Conservation (phyloP, 2,113 vertebrate genomes). For the Neotragus pygmaeus region DNA sequence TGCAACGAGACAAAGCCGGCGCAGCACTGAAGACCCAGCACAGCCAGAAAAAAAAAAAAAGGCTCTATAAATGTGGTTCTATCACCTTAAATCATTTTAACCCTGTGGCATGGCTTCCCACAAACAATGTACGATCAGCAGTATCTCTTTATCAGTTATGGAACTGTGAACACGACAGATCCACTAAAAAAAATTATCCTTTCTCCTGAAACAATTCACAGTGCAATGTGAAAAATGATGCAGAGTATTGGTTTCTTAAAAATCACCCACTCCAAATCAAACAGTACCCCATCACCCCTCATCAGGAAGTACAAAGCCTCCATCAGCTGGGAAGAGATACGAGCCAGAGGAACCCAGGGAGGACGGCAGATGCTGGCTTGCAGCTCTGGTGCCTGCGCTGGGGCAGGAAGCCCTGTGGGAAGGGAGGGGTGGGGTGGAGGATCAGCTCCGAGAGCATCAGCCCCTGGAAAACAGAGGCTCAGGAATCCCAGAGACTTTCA, state of each 20-base stretch:
- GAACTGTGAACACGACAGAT: neutral
- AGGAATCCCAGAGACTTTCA: neutral
- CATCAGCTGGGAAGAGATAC: accelerated
- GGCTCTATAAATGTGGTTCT: neutral
- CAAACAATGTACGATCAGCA: neutral
- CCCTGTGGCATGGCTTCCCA: neutral
- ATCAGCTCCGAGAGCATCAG: neutral
- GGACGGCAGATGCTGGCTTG: too few relatives aligned
- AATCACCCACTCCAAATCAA: neutral
- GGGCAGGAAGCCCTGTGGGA: neutral
- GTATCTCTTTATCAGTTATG: slow-evolving; percentile 17
- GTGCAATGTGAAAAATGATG: neutral
- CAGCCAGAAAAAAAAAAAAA: neutral
- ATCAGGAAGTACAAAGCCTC: neutral
- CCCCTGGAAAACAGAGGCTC: neutral
- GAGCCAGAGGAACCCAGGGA: neutral
- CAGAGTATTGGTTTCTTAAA: neutral
- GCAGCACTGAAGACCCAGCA: neutral
- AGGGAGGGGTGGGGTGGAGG: neutral
- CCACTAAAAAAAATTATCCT: slow-evolving; percentile 22
- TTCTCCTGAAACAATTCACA: slow-evolving; percentile 49
- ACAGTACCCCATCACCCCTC: neutral
- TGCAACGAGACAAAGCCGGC: neutral
- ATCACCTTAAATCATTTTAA: neutral
- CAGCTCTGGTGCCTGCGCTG: neutral